Evolutionary conservation across 2,888 invertebrate species (phyloP).

Genomic region (Saturnia pavonia): DNA sequence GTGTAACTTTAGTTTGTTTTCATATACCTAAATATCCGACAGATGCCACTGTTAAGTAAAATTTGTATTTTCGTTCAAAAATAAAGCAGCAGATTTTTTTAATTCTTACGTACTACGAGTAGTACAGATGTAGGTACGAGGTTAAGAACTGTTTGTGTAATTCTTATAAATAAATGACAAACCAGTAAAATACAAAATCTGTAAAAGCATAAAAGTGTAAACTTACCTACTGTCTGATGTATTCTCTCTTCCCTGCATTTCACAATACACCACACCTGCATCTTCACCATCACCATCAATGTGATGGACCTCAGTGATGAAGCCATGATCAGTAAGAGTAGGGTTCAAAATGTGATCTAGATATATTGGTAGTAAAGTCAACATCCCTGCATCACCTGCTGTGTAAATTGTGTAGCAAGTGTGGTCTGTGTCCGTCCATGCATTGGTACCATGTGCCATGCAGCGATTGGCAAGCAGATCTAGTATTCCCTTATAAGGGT

Average conservation of each 20-base stretch:
- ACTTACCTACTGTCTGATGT: constrained; percentile 85
- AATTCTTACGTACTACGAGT: too few species aligned
- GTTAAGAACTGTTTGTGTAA: too few species aligned
- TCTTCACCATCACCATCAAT: constrained; percentile 93
- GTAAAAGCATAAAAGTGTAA: not conserved
- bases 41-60: too few species aligned
- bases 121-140: too few species aligned
- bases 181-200: not conserved
- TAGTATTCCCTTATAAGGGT: constrained; percentile 94
- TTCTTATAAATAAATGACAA: not conserved
- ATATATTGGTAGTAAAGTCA: constrained; percentile 94
- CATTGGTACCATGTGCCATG: constrained; percentile 95
- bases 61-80: too few species aligned
- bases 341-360: constrained; percentile 95
- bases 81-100: too few species aligned
- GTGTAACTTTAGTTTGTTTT: too few species aligned
- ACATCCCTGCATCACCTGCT: constrained; percentile 91
- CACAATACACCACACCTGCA: constrained; percentile 97
- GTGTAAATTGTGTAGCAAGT: constrained; percentile 95
- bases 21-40: too few species aligned
- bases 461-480: constrained; percentile 95
- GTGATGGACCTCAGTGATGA: constrained; percentile 95
- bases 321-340: constrained; percentile 90
- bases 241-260: constrained; percentile 95
- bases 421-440: constrained; percentile 93